Conservation (phyloP, 1,140 invertebrate species). For the Nasonia giraulti region DNA sequence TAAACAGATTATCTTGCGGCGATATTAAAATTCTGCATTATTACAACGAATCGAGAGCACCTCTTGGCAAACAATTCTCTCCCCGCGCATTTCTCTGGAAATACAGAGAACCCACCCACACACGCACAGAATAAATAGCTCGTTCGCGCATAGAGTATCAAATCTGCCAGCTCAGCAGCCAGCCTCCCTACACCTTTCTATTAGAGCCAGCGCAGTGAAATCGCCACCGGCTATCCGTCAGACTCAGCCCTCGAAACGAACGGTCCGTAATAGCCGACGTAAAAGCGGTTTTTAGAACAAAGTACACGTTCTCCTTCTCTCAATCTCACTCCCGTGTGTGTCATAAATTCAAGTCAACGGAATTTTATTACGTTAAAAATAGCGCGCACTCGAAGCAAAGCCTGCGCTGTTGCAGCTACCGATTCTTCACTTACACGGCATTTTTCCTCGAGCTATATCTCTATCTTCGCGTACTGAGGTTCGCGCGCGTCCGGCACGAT, state of each 20-base stretch:
- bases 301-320: background rate
- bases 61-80: no score
- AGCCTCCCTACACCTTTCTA: background rate
- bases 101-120: no score
- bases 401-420: background rate
- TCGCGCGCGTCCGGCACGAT: background rate
- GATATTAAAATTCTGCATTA: no score
- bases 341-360: constrained; percentile 41
- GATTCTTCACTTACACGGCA: constrained; percentile 29
- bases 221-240: background rate
- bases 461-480: background rate
- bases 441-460: background rate
- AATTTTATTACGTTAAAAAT: constrained; percentile 41
- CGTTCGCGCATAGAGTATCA: no score
- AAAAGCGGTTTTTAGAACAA: constrained; percentile 12
- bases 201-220: background rate
- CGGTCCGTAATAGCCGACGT: background rate
- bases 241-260: background rate
- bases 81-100: no score
- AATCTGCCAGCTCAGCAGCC: no score
- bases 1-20: no score
- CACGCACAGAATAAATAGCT: no score
- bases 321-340: background rate
- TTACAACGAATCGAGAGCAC: no score
- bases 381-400: background rate